Evolutionary conservation across 2,888 invertebrate genomes (phyloP).

Genomic region (Drosophila imparisetae): DNA sequence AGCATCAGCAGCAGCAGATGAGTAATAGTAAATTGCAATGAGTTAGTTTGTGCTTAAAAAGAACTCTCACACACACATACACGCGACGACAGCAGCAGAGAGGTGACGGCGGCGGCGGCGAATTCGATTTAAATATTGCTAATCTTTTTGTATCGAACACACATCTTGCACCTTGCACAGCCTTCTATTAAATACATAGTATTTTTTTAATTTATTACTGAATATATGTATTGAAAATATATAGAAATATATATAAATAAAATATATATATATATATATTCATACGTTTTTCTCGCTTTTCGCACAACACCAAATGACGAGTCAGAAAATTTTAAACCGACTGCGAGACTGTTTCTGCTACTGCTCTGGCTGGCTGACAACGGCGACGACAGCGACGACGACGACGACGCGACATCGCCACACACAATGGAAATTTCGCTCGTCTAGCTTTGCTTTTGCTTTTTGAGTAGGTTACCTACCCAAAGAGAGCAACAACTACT

Average conservation of each 20-base stretch:
- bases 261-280: conserved; percentile 37
- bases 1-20: conserved; percentile 48
- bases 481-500: conserved; percentile 34
- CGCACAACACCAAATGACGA: conserved; percentile 77
- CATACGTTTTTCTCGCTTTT: conserved; percentile 67
- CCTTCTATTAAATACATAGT: conserved; percentile 49
- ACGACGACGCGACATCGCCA: conserved; percentile 78
- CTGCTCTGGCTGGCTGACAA: conserved; percentile 58
- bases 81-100: conserved; percentile 30
- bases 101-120: conserved; percentile 11
- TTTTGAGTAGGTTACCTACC: conserved; percentile 54
- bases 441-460: conserved; percentile 78
- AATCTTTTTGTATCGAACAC: conserved; percentile 60
- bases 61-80: conserved; percentile 43
- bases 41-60: conserved; percentile 63
- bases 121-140: conserved; percentile 56
- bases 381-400: conserved; percentile 59
- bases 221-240: conserved; percentile 43
- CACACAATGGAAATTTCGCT: conserved; percentile 83
- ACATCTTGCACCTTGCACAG: conserved; percentile 53
- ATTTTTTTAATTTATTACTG: conserved; percentile 67
- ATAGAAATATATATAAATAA: conserved; percentile 40
- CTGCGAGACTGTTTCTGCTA: conserved; percentile 71
- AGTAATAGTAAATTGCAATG: conserved; percentile 67
- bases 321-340: conserved; percentile 80